Evolutionary conservation across 2,888 invertebrate genomes (phyloP).

Genomic region (Choreutis nemorana): DNA sequence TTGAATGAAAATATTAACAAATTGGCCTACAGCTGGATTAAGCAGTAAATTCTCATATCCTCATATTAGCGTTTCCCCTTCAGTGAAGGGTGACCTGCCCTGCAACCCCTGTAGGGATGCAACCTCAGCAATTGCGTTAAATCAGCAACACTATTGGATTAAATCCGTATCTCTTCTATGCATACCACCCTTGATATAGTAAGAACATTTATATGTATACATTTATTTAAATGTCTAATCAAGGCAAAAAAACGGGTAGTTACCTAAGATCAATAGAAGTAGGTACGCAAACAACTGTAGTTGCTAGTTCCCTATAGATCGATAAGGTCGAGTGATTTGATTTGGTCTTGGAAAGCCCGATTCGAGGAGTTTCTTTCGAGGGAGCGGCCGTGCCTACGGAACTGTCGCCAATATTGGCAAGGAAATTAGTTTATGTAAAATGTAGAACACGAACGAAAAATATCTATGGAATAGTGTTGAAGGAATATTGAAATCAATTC

Average conservation of each 20-base stretch:
- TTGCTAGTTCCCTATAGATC: slow-evolving; percentile 50
- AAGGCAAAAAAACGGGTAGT: too few species aligned
- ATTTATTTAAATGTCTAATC: too few species aligned
- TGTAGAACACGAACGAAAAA: slow-evolving; percentile 61
- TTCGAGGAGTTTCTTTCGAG: slow-evolving; percentile 50
- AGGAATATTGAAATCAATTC: slow-evolving; percentile 52
- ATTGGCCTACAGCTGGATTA: slow-evolving; percentile 62
- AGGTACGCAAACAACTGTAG: slow-evolving; percentile 45
- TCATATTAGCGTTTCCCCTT: slow-evolving; percentile 60
- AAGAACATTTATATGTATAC: too few species aligned
- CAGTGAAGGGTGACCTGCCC: slow-evolving; percentile 46
- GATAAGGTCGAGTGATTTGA: slow-evolving; percentile 62
- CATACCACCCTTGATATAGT: slow-evolving; percentile 12
- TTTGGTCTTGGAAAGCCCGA: slow-evolving; percentile 52
- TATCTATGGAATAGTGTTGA: slow-evolving; percentile 50
- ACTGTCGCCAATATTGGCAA: slow-evolving; percentile 64
- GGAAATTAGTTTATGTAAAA: slow-evolving; percentile 67
- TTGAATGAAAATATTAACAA: slow-evolving; percentile 65
- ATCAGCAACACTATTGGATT: slow-evolving; percentile 57
- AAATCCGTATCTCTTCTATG: slow-evolving; percentile 35
- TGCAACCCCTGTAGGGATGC: slow-evolving; percentile 39
- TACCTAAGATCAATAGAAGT: too few species aligned
- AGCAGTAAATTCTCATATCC: slow-evolving; percentile 67
- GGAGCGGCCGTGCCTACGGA: slow-evolving; percentile 51
- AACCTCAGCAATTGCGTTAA: slow-evolving; percentile 62